Evolutionary conservation across 2,888 invertebrate genomes (phyloP).

Genomic region (Eudasyphora cyanicolor): DNA sequence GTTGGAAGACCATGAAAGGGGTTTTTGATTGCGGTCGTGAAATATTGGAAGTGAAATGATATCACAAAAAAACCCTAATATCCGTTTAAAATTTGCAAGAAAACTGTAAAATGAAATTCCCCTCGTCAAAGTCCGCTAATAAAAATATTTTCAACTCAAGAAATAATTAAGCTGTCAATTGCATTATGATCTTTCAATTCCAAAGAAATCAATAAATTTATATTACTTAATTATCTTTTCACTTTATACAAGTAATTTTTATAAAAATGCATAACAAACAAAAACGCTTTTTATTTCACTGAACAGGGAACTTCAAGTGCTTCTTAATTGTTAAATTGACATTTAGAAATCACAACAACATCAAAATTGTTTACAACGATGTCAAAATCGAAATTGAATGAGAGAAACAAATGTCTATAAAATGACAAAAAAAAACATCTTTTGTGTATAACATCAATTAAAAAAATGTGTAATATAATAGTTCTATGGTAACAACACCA

Average conservation of each 20-base stretch:
- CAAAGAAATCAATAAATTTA: not conserved
- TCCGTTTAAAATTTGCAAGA: too few species aligned
- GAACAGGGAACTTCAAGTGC: not conserved
- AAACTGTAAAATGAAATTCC: too few species aligned
- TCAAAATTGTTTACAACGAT: slow-evolving; percentile 7
- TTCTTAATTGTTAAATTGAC: not conserved
- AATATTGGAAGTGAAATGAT: too few species aligned
- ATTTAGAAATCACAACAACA: not conserved
- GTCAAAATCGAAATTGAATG: slow-evolving; percentile 9
- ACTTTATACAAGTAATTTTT: not conserved
- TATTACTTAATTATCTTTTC: not conserved
- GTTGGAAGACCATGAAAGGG: not conserved
- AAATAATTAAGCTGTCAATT: too few species aligned
- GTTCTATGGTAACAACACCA: not conserved
- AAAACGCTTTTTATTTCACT: not conserved
- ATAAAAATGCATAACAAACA: not conserved
- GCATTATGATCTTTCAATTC: too few species aligned
- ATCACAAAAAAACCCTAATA: too few species aligned
- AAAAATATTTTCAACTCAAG: too few species aligned
- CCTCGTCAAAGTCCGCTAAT: too few species aligned
- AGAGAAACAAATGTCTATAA: not conserved
- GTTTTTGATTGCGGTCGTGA: too few species aligned
- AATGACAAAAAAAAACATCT: not conserved
- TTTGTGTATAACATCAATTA: not conserved
- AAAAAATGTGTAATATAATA: not conserved